phyloP scores from a whole-genome alignment of 2,888 invertebrate species.

The Smittia aterrima region DNA sequence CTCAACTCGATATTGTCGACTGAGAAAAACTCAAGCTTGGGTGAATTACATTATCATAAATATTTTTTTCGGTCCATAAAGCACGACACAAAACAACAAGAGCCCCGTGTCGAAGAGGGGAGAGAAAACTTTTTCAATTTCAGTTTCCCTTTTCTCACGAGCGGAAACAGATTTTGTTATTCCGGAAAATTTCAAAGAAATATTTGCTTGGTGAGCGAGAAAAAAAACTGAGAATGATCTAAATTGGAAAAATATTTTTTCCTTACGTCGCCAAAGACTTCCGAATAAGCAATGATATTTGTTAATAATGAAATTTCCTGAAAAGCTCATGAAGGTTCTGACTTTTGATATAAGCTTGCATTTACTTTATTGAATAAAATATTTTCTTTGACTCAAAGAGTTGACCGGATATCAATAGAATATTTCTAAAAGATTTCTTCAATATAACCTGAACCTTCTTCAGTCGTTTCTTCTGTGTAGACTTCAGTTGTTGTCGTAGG shows the following conservation, averaged over 20 bases:
- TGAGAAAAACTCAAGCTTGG: background rate
- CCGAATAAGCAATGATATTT: too few species aligned
- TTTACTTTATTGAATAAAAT: too few species aligned
- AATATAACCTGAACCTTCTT: background rate
- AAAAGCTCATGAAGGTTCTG: too few species aligned
- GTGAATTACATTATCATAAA: conserved; percentile 1
- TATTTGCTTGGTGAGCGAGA: background rate
- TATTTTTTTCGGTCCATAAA: background rate
- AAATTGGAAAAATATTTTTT: too few species aligned
- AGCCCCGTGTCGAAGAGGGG: background rate
- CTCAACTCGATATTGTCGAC: too few species aligned
- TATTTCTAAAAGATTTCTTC: too few species aligned
- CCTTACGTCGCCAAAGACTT: too few species aligned
- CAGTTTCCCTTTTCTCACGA: background rate
- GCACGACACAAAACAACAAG: background rate
- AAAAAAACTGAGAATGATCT: background rate
- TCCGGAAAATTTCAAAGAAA: background rate
- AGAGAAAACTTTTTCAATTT: conserved; percentile 4
- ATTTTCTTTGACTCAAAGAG: too few species aligned
- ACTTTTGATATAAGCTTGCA: too few species aligned
- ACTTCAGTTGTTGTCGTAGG: background rate
- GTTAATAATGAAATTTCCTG: too few species aligned
- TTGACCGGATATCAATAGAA: too few species aligned
- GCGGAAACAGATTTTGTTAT: too few species aligned
- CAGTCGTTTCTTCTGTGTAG: background rate